These are phyloP conservation scores for Picus viridis DNA, from an alignment of 2,797 vertebrate genomes.

Conservation along the genomic window DNA sequence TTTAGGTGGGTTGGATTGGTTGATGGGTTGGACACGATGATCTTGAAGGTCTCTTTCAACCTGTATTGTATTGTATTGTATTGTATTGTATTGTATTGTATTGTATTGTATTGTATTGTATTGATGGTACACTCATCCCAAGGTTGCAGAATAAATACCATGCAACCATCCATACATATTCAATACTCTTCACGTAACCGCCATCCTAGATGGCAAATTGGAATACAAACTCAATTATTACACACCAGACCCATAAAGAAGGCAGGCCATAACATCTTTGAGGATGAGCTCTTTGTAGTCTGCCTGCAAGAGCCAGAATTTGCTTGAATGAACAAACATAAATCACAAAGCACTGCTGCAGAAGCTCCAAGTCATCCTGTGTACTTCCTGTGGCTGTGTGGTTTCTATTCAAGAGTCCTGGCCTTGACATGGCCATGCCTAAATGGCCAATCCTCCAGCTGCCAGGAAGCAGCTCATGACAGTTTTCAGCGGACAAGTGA, in stretches of 20 bases:
- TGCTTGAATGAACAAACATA: not conserved
- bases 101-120: too few species aligned
- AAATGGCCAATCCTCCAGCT: not conserved
- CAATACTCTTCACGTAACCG: not conserved
- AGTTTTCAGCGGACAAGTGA: not conserved
- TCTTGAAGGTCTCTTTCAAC: too few species aligned
- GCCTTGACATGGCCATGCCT: not conserved
- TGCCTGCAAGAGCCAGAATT: not conserved
- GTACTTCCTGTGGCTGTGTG: not conserved
- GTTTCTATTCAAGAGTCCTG: not conserved
- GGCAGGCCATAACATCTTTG: not conserved
- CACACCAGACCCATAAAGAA: not conserved
- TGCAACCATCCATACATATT: not conserved
- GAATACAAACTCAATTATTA: not conserved
- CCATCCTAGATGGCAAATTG: not conserved
- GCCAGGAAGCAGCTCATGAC: not conserved
- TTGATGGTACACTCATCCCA: not conserved
- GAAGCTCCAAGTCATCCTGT: accelerated
- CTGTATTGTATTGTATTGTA: too few species aligned
- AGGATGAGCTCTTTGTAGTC: not conserved
- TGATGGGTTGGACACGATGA: too few species aligned
- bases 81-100: too few species aligned
- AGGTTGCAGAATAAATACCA: not conserved
- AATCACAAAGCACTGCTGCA: not conserved
- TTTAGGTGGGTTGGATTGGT: too few species aligned